Conservation (phyloP, 2,113 vertebrate species). For the Ictalurus punctatus region DNA sequence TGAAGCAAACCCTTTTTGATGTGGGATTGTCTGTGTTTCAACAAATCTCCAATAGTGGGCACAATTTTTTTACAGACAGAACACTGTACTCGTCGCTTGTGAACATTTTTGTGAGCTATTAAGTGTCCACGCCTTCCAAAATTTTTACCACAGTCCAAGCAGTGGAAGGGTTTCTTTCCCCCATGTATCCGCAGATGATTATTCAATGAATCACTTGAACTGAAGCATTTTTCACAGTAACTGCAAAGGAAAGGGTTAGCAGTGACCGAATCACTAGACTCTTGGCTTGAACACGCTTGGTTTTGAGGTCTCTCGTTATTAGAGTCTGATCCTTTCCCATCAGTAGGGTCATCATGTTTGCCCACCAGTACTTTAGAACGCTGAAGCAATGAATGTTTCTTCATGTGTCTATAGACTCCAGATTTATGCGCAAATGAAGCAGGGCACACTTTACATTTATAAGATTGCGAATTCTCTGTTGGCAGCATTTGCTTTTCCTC, state of each 20-base stretch:
- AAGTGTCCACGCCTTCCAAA: constrained; percentile 66
- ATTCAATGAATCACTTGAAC: constrained; percentile 43
- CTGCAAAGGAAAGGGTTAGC: constrained; percentile 53
- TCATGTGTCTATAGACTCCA: constrained; percentile 70
- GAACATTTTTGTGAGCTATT: constrained; percentile 66
- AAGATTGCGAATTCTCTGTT: not conserved
- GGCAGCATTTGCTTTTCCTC: constrained; percentile 12
- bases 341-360: constrained; percentile 41
- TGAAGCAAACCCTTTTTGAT: constrained; percentile 66
- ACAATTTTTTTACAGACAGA: constrained; percentile 72
- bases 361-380: constrained; percentile 60
- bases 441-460: constrained; percentile 68
- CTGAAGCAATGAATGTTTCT: constrained; percentile 67
- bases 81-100: constrained; percentile 72
- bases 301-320: not conserved
- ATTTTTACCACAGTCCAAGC: constrained; percentile 69
- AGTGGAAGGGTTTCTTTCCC: constrained; percentile 70
- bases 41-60: constrained; percentile 66
- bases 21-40: constrained; percentile 71
- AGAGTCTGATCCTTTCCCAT: constrained; percentile 10
- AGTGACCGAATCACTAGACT: constrained; percentile 13
- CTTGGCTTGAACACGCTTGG: constrained; percentile 1
- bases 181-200: constrained; percentile 66
- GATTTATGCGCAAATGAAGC: constrained; percentile 66
- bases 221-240: constrained; percentile 68